Percentiles rank a stretch among this genome's conserved stretches.
These are phyloP conservation scores for Xerus rutilus DNA, from an alignment of 2,797 vertebrate genomes.

Conservation along the genomic window DNA sequence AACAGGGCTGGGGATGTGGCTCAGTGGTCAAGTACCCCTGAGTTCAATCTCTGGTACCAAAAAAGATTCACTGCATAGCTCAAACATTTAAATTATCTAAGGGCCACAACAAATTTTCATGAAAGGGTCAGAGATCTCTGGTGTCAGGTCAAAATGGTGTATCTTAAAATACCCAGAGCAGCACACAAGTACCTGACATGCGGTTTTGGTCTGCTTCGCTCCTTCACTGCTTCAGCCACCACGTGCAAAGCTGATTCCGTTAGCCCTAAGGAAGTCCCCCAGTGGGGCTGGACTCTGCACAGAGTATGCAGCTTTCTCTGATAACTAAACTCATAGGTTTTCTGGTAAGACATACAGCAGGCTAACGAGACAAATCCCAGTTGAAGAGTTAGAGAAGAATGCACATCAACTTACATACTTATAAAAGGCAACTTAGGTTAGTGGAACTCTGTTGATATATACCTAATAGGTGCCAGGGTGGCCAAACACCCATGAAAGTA, in stretches of 20 bases:
- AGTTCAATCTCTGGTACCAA: no score
- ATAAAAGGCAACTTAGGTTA: not conserved
- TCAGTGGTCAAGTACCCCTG: no score
- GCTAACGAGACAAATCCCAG: not conserved
- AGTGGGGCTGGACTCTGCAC: not conserved
- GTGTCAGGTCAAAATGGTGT: not conserved
- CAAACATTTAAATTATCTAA: conserved; percentile 43
- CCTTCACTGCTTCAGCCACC: not conserved
- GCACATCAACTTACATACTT: not conserved
- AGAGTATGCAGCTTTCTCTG: not conserved
- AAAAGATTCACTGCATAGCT: not conserved
- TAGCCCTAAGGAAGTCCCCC: not conserved
- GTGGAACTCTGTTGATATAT: not conserved
- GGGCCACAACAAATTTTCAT: conserved; percentile 28
- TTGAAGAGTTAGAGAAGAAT: not conserved
- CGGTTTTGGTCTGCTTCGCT: not conserved
- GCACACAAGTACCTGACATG: not conserved
- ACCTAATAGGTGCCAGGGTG: not conserved
- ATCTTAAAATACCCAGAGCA: conserved; percentile 45
- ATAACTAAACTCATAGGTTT: conserved; percentile 23
- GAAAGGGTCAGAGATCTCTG: conserved; percentile 50
- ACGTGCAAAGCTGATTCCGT: not conserved
- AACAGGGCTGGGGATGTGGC: no score
- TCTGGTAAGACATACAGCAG: not conserved
- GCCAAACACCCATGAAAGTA: conserved; percentile 16